Base-by-base conservation (phyloP, 2,888 invertebrate genomes). In the Pasiphila rectangulata region DNA sequence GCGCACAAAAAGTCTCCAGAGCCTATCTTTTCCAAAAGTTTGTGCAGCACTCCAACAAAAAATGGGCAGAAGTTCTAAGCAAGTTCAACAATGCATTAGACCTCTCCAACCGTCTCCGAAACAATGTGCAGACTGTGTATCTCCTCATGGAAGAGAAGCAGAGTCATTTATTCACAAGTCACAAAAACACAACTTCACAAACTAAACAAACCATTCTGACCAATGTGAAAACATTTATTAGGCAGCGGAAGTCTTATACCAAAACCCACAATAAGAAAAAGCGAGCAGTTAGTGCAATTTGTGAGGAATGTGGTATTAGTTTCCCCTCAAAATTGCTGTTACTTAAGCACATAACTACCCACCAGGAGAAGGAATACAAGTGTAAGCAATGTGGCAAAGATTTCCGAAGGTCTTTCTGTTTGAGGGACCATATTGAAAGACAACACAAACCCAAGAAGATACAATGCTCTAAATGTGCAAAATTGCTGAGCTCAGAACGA, bases 381-480 rank as follows among this genome's bases (percentile, higher is more conserved):
- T 32, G 32, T 9, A 32, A 17, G n/a, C 1, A 32, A 16, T 32
- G 32, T 9, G 5, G 17, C 5, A 32, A 32, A 19, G 32, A 9
- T 1, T 32, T 16, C 10, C 16, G 17, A 16, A 32, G 17, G 4
- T 9, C 16, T 9, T 32, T 16, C 17, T 32, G 9, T 9, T 19
- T 32, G 17, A 32, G 10, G 16, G 17, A 32, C 2, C 32, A 32
- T 17, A 19, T 19, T 2, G 32, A 32, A 16, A 32, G 32, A 10
- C 16, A 6, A 17, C 32, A 32, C 17, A 32, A 10, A 10, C 5
- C 54, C 1, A 82, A 75, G 57, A 72, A 65, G 52, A 66, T 81
- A 61, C 55, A 68, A 42, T 87, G 87, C 47, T 77, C 84, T 0
- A 83, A 84, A 58, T 87, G 87, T 67, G 75, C 78, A 0, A 85